Base-by-base conservation (phyloP, 1,140 invertebrate species). In the Formica selysi region DNA sequence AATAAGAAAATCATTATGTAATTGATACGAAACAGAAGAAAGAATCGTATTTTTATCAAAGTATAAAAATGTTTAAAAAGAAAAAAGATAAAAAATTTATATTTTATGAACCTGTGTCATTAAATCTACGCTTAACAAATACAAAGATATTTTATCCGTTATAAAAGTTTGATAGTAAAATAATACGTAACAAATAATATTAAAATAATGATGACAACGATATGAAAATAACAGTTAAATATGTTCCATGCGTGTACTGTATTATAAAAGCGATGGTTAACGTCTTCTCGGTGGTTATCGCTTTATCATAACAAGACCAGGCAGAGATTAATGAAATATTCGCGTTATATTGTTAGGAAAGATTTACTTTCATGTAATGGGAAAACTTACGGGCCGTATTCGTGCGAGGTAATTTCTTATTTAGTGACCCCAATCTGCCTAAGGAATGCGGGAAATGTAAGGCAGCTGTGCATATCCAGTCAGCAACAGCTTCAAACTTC, bases 401-500 rank as follows among this genome's bases (percentile, higher is more conserved):
- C 76, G 76, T 73, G 67, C 54, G 7, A 44, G 29, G 38, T 74
- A 83, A 83, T 83, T 61, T 83, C 79, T 83, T 83, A 83, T 83
- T 83, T 74, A 74, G 79, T 57, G 76, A 81, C 74, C 83, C 41
- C 74, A 61, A 78, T 79, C 74, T 59, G 51, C 48, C 32, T 57
- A 80, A 79, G 44, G 62, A 68, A 85, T 79, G 48, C n/a, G 19
- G 74, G 84, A 87, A 80, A 89, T 79, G 79, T 84, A 65, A 57
- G 59, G 36, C 26, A 29, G 76, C 67, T 76, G 86, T 79, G 76
- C 76, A 87, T 76, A 85, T 71, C 48, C 61, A 85, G 86, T 86
- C 86, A 87, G 54, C 73, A 73, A 59, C 86, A 86, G 48, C 85
- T 76, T 81, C 57, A 65, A 89, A 85, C 91, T 81, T 86, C 83